Conservation (phyloP, 2,113 vertebrate genomes). For the Ctenodactylus gundi region DNA sequence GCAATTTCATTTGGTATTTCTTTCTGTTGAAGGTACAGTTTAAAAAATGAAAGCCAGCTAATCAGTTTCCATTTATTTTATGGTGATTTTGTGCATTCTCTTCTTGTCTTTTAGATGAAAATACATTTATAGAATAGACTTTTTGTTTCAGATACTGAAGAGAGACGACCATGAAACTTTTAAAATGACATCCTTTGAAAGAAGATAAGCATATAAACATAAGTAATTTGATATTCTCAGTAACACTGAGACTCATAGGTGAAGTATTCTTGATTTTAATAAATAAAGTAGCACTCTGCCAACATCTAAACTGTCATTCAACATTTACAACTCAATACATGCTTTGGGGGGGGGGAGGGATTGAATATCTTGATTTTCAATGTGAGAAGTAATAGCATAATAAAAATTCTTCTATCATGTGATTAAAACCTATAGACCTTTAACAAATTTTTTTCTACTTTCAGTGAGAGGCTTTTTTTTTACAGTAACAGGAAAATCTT, state of each 20-base stretch:
- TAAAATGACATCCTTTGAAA: constrained; percentile 7
- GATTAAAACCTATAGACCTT: background rate
- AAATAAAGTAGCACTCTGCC: background rate
- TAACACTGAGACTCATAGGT: no score
- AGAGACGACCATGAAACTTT: constrained; percentile 34
- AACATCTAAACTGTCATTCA: background rate
- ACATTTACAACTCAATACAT: background rate
- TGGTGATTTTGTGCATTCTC: constrained; percentile 26
- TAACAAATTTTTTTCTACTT: background rate
- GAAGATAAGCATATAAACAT: background rate
- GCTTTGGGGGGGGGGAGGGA: accelerated
- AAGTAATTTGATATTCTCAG: no score
- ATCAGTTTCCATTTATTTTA: constrained; percentile 39
- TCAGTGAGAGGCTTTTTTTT: constrained; percentile 1
- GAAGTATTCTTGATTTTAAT: background rate
- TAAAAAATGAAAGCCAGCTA: constrained; percentile 18
- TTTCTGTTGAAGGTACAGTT: constrained; percentile 8
- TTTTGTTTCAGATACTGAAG: constrained; percentile 18
- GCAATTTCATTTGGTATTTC: constrained; percentile 5
- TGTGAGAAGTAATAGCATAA: background rate
- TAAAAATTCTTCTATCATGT: background rate
- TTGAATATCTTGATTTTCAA: background rate
- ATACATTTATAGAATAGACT: background rate
- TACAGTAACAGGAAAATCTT: background rate
- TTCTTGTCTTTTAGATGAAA: constrained; percentile 37